Evolutionary conservation across 2,113 vertebrate species (phyloP).

Genomic region (Zosterops borbonicus): DNA sequence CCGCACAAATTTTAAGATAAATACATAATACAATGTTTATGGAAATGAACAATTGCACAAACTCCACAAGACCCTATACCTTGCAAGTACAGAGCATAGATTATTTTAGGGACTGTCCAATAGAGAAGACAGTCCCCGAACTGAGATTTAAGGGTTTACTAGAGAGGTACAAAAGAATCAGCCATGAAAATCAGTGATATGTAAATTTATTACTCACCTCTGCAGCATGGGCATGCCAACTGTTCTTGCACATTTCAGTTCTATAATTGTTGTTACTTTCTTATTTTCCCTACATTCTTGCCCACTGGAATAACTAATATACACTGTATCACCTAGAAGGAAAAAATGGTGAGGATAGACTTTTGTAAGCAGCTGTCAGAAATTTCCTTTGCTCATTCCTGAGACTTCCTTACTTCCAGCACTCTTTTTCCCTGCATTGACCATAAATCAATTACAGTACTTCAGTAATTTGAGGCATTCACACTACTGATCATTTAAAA

Average conservation of each 20-base stretch:
- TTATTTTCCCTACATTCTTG: constrained; percentile 72
- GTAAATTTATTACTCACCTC: constrained; percentile 74
- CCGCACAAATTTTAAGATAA: not conserved
- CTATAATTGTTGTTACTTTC: constrained; percentile 79
- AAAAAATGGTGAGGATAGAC: not conserved
- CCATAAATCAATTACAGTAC: not conserved
- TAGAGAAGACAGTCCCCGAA: not conserved
- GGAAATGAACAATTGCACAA: not conserved
- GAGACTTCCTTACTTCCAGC: not conserved
- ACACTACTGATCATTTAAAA: not conserved
- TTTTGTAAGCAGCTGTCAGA: not conserved
- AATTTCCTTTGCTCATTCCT: not conserved
- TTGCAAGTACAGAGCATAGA: not conserved
- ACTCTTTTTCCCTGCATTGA: not conserved
- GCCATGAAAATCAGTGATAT: not conserved
- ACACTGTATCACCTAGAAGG: constrained; percentile 77
- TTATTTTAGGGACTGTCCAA: not conserved
- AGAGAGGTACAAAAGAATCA: not conserved
- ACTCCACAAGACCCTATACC: not conserved
- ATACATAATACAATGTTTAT: not conserved
- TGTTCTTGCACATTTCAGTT: constrained; percentile 84
- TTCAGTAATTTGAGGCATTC: not conserved
- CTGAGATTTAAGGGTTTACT: not conserved
- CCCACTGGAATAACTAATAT: constrained; percentile 85
- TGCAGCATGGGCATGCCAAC: constrained; percentile 79